phyloP scores from a whole-genome alignment of 2,113 vertebrate genomes.

The Mellivora capensis region DNA sequence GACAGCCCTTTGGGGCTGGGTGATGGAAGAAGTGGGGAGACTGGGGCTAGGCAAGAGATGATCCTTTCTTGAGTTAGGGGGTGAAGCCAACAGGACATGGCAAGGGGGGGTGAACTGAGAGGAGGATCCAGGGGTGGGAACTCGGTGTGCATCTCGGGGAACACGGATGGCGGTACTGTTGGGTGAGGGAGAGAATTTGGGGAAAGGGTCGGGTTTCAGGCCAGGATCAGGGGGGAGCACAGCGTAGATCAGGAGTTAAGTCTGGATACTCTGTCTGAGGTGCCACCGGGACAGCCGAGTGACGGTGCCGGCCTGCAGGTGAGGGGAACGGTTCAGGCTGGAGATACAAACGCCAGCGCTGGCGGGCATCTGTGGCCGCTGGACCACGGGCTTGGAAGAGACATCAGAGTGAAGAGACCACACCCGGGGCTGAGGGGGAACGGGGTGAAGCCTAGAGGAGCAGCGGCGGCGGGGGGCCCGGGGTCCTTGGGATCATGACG shows the following conservation, averaged over 20 bases:
- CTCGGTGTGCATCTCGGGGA: not conserved
- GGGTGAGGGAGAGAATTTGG: not conserved
- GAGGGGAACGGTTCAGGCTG: not conserved
- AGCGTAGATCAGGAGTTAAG: not conserved
- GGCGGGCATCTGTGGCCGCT: too few species aligned
- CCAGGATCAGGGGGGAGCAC: too few species aligned
- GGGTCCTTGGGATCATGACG: too few species aligned
- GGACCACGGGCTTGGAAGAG: not conserved
- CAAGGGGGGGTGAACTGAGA: rapidly evolving
- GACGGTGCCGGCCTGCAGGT: not conserved
- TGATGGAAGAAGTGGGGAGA: not conserved
- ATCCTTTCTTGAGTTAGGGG: not conserved
- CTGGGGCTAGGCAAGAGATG: not conserved
- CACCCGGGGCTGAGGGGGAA: not conserved
- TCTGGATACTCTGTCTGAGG: not conserved
- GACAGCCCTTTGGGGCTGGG: not conserved
- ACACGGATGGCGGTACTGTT: too few species aligned
- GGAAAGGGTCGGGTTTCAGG: not conserved
- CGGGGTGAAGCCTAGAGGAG: not conserved
- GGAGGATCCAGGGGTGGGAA: not conserved
- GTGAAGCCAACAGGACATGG: rapidly evolving
- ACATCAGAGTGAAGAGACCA: not conserved
- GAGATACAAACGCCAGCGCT: not conserved
- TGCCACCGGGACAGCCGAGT: not conserved
- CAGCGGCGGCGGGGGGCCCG: too few species aligned